Evolutionary conservation across 2,113 vertebrate species (phyloP).

Genomic region (Heptranchias perlo): DNA sequence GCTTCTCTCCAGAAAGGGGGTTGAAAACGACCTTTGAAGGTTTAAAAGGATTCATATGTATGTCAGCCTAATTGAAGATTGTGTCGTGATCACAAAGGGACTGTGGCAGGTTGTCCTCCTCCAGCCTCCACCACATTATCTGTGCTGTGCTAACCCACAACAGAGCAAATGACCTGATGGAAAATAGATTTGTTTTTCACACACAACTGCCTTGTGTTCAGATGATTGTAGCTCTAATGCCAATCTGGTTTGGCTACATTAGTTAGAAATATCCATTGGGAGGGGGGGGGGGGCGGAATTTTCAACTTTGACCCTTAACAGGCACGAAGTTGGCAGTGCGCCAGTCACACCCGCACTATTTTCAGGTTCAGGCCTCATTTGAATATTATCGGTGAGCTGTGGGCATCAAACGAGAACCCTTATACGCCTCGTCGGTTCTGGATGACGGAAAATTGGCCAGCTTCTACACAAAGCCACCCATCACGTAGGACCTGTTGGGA

Average conservation of each 20-base stretch:
- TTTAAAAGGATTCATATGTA: not conserved
- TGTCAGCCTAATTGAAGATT: constrained; percentile 15
- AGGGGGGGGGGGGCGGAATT: not conserved
- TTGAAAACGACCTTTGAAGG: constrained; percentile 1
- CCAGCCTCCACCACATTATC: not conserved
- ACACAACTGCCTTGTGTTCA: not conserved
- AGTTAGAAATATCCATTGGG: not conserved
- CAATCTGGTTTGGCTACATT: not conserved
- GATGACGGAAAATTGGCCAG: not conserved
- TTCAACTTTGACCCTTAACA: not conserved
- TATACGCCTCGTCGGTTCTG: not conserved
- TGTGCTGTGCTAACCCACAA: not conserved
- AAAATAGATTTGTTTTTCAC: not conserved
- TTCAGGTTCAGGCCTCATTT: not conserved
- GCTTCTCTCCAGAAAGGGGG: not conserved
- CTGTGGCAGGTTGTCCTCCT: not conserved
- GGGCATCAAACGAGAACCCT: not conserved
- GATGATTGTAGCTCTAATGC: not conserved
- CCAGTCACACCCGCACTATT: not conserved
- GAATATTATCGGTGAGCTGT: not conserved
- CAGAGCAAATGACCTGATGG: not conserved
- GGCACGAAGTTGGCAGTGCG: not conserved
- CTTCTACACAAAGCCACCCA: not conserved
- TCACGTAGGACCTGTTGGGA: not conserved
- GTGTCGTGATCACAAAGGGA: not conserved